phyloP scores from a whole-genome alignment of 2,113 vertebrate species.

The Lasiurus borealis region DNA sequence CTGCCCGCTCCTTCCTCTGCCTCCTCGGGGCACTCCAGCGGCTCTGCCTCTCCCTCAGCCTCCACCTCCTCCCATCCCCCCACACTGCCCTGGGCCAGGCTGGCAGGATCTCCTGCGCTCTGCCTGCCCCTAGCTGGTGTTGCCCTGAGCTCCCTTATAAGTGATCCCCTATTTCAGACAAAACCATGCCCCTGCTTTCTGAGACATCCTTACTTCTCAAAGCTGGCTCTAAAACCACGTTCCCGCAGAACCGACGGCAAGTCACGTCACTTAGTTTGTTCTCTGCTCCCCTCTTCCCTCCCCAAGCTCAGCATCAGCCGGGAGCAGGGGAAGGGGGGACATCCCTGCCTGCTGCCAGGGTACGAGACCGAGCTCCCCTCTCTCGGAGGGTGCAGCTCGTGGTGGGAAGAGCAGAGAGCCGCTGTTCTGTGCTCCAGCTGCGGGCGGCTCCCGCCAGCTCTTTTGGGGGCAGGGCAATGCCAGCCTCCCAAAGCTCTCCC shows the following conservation, averaged over 20 bases:
- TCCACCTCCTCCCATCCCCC: accelerated
- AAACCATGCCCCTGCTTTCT: too few relatives aligned
- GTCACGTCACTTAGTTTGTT: accelerated
- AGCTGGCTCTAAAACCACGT: neutral
- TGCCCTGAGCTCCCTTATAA: neutral
- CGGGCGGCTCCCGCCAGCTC: conserved; percentile 27
- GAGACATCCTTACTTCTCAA: neutral
- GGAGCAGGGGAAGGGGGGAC: too few relatives aligned
- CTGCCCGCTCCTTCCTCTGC: too few relatives aligned
- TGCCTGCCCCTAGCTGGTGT: neutral
- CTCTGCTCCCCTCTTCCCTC: too few relatives aligned
- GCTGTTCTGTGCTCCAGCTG: neutral
- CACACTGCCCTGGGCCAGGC: neutral
- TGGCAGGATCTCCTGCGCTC: accelerated
- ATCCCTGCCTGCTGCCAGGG: too few relatives aligned
- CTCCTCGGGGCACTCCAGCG: neutral
- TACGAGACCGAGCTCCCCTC: too few relatives aligned
- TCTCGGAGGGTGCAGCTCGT: too few relatives aligned
- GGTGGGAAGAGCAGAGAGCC: conserved; percentile 30
- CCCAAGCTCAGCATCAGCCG: too few relatives aligned
- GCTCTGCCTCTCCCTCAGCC: accelerated
- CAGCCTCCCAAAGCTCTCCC: conserved; percentile 63
- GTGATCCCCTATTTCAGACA: neutral
- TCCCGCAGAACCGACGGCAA: neutral
- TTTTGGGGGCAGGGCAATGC: conserved; percentile 72